phyloP scores from a whole-genome alignment of 2,113 vertebrate genomes.

The Rhombomys opimus region DNA sequence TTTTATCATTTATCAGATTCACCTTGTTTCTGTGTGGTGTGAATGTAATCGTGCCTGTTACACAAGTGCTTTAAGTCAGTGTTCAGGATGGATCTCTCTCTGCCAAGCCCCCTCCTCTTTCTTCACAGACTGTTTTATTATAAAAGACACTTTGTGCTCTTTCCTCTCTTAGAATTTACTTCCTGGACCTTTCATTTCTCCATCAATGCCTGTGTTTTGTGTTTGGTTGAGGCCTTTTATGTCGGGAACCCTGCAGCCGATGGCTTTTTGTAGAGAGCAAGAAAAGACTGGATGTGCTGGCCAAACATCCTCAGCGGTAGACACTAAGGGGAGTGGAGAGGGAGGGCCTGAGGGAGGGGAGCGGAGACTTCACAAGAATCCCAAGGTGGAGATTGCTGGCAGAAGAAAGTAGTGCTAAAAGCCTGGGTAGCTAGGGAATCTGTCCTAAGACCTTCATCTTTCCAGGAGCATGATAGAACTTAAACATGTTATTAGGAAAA shows the following conservation, averaged over 20 bases:
- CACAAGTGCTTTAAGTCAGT: slow-evolving; percentile 5
- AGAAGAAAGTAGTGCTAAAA: not conserved
- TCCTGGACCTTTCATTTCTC: not conserved
- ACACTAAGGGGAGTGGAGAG: not conserved
- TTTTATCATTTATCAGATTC: not conserved
- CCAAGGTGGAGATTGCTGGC: not conserved
- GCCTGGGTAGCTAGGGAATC: not conserved
- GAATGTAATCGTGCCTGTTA: slow-evolving; percentile 1
- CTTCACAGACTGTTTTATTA: slow-evolving; percentile 14
- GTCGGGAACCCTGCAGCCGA: slow-evolving; percentile 29
- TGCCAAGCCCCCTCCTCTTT: not conserved
- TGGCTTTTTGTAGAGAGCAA: slow-evolving; percentile 1
- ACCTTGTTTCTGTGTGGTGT: slow-evolving; percentile 3
- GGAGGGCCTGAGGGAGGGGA: not conserved
- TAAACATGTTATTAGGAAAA: slow-evolving; percentile 25
- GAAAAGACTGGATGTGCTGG: not conserved
- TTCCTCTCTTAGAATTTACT: not conserved
- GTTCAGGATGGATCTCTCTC: not conserved
- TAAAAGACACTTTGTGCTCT: slow-evolving; percentile 26
- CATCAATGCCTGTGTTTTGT: slow-evolving; percentile 38
- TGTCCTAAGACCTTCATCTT: slow-evolving; percentile 27
- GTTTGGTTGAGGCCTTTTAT: slow-evolving; percentile 54
- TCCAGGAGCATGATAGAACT: slow-evolving; percentile 13
- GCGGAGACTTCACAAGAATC: not conserved
- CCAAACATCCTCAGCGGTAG: not conserved